Base-by-base conservation (phyloP, 2,113 vertebrate species). In the Misgurnus anguillicaudatus region DNA sequence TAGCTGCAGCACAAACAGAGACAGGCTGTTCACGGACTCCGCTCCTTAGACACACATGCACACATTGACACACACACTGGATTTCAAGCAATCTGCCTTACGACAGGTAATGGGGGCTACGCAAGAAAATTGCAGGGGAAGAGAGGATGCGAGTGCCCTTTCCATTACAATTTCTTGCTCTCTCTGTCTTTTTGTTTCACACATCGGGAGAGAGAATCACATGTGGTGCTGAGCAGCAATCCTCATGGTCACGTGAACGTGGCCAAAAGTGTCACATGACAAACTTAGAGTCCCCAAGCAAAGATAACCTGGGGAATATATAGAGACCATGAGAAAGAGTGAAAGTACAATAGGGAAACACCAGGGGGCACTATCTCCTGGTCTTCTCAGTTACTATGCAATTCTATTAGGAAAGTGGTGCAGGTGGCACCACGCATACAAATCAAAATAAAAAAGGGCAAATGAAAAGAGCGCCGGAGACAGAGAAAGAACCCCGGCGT, bases 1-100 rank as follows among this genome's bases (percentile, higher is more conserved):
- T 66, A 68, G 74, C 45, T 70, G 78, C 79, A 58, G 74, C 87
- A 88, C 80, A 86, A 68, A 84, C 61, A 84, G 75, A 78, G 77
- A 21, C 75, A 64, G 65, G 60, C 69, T 68, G 53, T 39, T 61
- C 39, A 31, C 69, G 61, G 17, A 82, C 13, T n/a, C 45, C 51
- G 78, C 71, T 64, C 51, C 63, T 31, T 21, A 39, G 62, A 55
- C 47, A 77, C 51, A 58, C 66, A n/a, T 55, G 9, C 48, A 53
- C 47, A 70, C 38, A 10, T 13, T 53, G 67, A 70, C 71, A 45
- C 57, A 61, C 38, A 62, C 55, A 19, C 51, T 57, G 42, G 7
- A 0, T 45, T 45, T 9, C 21, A 61, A 47, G 31, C 38, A 61
- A 62, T 16, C 55, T 70, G 68, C 48, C 48, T 38, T 16, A 55